Conservation (phyloP, 2,888 invertebrate genomes). For the Dexiosoma caninum region DNA sequence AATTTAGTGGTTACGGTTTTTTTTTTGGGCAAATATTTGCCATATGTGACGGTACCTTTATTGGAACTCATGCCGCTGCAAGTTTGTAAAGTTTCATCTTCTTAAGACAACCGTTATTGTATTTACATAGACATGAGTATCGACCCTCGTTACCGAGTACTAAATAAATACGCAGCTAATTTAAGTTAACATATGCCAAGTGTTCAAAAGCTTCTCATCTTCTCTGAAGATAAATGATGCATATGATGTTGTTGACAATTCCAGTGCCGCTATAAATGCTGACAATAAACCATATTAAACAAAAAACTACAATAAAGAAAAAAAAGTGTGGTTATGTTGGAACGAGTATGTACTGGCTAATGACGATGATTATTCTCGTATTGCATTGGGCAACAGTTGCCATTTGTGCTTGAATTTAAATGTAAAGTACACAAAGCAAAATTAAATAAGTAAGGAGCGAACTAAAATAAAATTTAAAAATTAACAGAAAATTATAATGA, state of each 20-base stretch:
- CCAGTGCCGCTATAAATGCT: slow-evolving; percentile 17
- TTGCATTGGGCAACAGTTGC: slow-evolving; percentile 57
- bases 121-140: too few relatives aligned
- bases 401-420: slow-evolving; percentile 60
- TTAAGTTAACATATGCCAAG: slow-evolving; percentile 53
- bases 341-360: not conserved
- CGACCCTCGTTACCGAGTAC: not conserved
- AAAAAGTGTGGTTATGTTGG: not conserved
- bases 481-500: slow-evolving; percentile 41
- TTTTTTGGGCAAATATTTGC: too few relatives aligned
- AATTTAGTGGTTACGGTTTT: too few relatives aligned
- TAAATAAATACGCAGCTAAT: slow-evolving; percentile 7
- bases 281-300: not conserved
- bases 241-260: slow-evolving; percentile 38
- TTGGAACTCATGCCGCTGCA: too few relatives aligned
- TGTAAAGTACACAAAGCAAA: slow-evolving; percentile 50
- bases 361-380: slow-evolving; percentile 32
- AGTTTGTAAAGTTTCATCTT: too few relatives aligned
- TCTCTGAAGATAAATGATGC: slow-evolving; percentile 29
- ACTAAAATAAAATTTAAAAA: slow-evolving; percentile 20
- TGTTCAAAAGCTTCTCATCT: slow-evolving; percentile 44
- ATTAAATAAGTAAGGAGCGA: slow-evolving; percentile 30
- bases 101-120: too few relatives aligned
- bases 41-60: too few relatives aligned
- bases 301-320: not conserved